Conservation (phyloP, 2,888 invertebrate species). For the Apamea monoglypha region DNA sequence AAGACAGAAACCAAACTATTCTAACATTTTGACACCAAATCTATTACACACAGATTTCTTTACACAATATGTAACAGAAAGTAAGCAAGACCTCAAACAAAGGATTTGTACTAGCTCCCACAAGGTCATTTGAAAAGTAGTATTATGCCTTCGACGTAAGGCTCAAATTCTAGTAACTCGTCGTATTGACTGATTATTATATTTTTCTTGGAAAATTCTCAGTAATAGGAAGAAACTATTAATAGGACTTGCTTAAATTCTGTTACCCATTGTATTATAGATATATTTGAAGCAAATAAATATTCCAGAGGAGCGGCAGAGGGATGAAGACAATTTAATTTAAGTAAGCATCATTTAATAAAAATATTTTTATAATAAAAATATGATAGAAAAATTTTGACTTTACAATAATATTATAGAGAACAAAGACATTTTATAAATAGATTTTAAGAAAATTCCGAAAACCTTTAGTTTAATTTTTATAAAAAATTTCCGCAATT, state of each 20-base stretch:
- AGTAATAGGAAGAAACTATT: background rate
- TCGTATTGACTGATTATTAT: background rate
- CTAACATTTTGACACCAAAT: conserved; percentile 30
- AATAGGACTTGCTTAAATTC: conserved; percentile 6
- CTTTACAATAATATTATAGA: conserved; percentile 20
- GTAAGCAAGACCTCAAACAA: conserved; percentile 1
- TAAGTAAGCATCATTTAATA: conserved; percentile 10
- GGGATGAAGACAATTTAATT: conserved; percentile 18
- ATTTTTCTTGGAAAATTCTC: conserved; percentile 11
- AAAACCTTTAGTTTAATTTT: background rate
- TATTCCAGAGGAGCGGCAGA: conserved; percentile 30
- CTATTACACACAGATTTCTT: conserved; percentile 6
- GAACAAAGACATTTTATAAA: background rate
- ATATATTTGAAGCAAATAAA: conserved; percentile 34
- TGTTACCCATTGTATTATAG: conserved; percentile 17
- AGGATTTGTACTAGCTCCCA: background rate
- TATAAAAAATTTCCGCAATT: conserved; percentile 7
- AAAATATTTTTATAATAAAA: background rate
- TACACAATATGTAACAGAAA: conserved; percentile 29
- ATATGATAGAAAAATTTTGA: conserved; percentile 3
- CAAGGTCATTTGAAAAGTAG: conserved; percentile 16
- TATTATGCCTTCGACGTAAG: background rate
- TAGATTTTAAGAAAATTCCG: background rate
- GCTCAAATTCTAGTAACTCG: conserved; percentile 10
- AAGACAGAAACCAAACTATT: conserved; percentile 36